Evolutionary conservation across 2,797 vertebrate genomes (phyloP), one percentile per base, ranked within the genome.

Genomic region (Enteromius treurensis): DNA sequence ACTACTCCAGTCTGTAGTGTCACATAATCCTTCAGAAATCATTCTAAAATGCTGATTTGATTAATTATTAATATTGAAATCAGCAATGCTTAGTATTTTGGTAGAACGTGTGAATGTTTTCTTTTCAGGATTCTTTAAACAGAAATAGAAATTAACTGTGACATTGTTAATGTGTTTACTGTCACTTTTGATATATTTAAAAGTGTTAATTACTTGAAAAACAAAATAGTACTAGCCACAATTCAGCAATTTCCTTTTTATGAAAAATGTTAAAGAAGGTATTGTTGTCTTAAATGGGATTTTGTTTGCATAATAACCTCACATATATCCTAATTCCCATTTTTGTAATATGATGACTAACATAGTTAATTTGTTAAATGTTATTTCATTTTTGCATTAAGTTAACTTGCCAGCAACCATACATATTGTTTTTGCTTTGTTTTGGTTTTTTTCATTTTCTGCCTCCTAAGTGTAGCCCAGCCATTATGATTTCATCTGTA

Each of bases 401-500:
- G 88, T 79, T 21, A 90, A 87, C 87, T 23, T 84, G 55, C 32
- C 70, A 89, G 60, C 82, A 80, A 82, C 65, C 45, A 70, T 53
- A 85, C n/a, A 58, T 90, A 90, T 89, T 87, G 79, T 87, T 86
- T 89, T 86, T 89, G 26, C 26, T 26, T 26, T 26, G 26, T 26
- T 26, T 26, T 26, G 26, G 26, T 77, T 4, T 51, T 58, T 45
- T 58, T 79, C n/a, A 53, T 42, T 64, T 62, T 82, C 80, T 84
- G 49, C 74, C 21, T 84, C 70, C 79, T 34, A 71, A 82, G 74
- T 85, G 65, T 71, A 89, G 90, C 88, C 84, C 34, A 65, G 87
- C 86, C 89, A 92, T 94, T 92, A 92, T 90, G 70, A 87, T 93
- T 91, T 79, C 4, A 37, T 62, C 84, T 42, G 45, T 79, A 37